phyloP scores from a whole-genome alignment of 2,888 invertebrate species.

The Leptogaster cylindrica region DNA sequence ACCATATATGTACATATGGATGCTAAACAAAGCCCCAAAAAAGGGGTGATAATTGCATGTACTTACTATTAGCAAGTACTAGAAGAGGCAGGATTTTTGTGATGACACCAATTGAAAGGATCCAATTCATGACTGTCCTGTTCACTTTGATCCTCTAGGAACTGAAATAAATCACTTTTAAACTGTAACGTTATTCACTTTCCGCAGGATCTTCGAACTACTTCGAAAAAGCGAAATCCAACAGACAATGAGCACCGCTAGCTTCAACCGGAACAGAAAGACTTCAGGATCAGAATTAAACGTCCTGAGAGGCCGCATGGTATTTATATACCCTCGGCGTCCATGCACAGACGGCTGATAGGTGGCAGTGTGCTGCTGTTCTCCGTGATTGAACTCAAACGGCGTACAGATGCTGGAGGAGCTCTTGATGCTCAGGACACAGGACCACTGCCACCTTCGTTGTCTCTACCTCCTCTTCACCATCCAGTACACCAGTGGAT shows the following conservation, averaged over 20 bases:
- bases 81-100: conserved; percentile 42
- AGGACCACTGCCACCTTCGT: background rate
- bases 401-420: conserved; percentile 13
- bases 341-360: conserved; percentile 1
- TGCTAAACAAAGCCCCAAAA: no score
- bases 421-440: conserved; percentile 8
- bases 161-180: background rate
- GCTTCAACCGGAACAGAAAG: conserved; percentile 13
- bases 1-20: no score
- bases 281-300: conserved; percentile 32
- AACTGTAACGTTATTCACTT: background rate
- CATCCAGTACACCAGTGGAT: background rate
- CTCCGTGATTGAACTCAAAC: conserved; percentile 34
- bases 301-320: conserved; percentile 1
- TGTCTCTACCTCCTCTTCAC: background rate
- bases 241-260: background rate
- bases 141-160: conserved; percentile 16
- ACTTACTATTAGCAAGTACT: conserved; percentile 44
- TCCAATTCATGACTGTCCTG: conserved; percentile 44
- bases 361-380: conserved; percentile 21
- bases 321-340: conserved; percentile 15
- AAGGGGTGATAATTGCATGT: no score
- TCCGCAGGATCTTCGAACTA: background rate
- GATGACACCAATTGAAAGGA: conserved; percentile 39
- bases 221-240: background rate